Evolutionary conservation across 2,113 vertebrate species (phyloP).

Genomic region (Stegastes partitus): DNA sequence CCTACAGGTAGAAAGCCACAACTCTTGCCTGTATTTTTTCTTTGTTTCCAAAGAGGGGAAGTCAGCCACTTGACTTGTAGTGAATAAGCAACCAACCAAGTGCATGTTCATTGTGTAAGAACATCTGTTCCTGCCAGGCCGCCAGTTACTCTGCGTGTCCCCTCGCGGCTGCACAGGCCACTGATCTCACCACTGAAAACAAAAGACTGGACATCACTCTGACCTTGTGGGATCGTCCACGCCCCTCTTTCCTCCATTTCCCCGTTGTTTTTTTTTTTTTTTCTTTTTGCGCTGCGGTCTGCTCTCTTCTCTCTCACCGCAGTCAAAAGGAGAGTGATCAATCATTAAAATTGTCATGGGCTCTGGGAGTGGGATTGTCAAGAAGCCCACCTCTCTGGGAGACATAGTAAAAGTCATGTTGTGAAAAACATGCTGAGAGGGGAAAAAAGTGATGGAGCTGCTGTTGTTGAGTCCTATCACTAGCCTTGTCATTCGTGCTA

Average conservation of each 20-base stretch:
- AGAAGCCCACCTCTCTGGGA: conserved; percentile 60
- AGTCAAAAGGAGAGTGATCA: conserved; percentile 69
- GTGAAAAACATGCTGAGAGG: conserved; percentile 37
- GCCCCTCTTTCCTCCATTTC: conserved; percentile 51
- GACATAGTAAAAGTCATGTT: conserved; percentile 49
- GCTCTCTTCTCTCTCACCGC: conserved; percentile 48
- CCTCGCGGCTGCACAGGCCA: conserved; percentile 56
- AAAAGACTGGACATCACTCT: conserved; percentile 75
- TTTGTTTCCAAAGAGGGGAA: conserved; percentile 57
- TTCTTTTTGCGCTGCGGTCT: conserved; percentile 28
- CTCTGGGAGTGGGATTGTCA: conserved; percentile 62
- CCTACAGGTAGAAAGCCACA: conserved; percentile 36
- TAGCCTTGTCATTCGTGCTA: conserved; percentile 62
- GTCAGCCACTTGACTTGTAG: conserved; percentile 47
- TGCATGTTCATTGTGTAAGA: conserved; percentile 71
- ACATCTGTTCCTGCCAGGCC: conserved; percentile 74
- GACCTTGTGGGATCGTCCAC: conserved; percentile 77
- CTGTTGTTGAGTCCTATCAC: conserved; percentile 42
- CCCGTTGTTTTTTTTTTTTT: conserved; percentile 14
- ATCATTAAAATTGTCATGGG: conserved; percentile 76
- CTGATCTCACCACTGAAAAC: conserved; percentile 75
- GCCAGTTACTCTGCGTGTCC: conserved; percentile 59
- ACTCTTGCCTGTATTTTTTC: conserved; percentile 40
- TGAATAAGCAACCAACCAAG: conserved; percentile 54
- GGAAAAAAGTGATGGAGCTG: conserved; percentile 33